Conservation (phyloP, 2,797 vertebrate species). For the Myripristis jacobus region DNA sequence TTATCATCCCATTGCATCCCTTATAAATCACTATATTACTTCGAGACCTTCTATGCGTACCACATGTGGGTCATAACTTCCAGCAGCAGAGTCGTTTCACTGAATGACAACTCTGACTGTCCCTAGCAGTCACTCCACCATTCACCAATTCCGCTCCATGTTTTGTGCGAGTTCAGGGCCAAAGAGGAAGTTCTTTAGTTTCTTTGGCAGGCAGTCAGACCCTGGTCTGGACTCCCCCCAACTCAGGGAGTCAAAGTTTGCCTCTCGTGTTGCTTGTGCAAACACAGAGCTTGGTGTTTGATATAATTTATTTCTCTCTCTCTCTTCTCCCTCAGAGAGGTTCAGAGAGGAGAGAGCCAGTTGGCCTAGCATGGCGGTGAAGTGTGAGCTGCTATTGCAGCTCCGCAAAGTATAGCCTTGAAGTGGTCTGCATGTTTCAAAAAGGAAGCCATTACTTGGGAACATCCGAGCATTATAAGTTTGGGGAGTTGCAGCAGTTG, state of each 20-base stretch:
- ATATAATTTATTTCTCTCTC: conserved; percentile 62
- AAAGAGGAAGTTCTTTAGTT: conserved; percentile 81
- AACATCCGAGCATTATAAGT: not conserved
- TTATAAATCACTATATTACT: conserved; percentile 39
- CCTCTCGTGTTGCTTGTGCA: conserved; percentile 82
- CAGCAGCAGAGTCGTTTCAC: conserved; percentile 33
- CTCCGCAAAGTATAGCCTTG: conserved; percentile 49
- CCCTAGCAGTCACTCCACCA: conserved; percentile 48
- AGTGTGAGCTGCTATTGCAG: conserved; percentile 48
- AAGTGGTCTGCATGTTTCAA: conserved; percentile 63
- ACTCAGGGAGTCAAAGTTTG: conserved; percentile 80
- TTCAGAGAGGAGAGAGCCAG: conserved; percentile 67
- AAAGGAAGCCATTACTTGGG: conserved; percentile 40
- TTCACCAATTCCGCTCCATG: conserved; percentile 71
- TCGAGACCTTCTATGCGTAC: conserved; percentile 14
- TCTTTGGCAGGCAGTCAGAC: conserved; percentile 78
- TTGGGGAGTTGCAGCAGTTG: conserved; percentile 2
- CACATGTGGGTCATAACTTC: conserved; percentile 46
- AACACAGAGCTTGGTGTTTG: conserved; percentile 78
- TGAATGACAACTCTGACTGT: conserved; percentile 39
- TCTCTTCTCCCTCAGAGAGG: conserved; percentile 44
- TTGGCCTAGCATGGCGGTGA: conserved; percentile 52
- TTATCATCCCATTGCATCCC: conserved; percentile 41
- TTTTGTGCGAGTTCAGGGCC: conserved; percentile 73
- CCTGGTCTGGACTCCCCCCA: conserved; percentile 68